These are phyloP conservation scores for Keiferia lycopersicella DNA, from an alignment of 2,888 invertebrate species.

Conservation along the genomic window DNA sequence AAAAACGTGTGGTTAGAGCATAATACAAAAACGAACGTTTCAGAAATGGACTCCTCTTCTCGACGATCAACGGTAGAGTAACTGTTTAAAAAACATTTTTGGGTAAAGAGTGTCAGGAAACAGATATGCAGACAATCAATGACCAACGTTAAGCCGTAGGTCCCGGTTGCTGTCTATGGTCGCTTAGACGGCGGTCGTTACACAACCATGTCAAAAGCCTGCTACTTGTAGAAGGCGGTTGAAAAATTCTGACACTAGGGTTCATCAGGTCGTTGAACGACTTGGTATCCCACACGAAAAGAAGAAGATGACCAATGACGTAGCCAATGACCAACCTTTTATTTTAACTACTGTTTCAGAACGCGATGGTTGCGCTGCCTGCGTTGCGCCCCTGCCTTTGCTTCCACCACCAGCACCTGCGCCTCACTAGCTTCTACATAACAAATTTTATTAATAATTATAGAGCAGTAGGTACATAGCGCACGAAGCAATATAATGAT, in stretches of 20 bases:
- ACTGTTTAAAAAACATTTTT: not conserved
- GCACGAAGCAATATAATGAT: conserved; percentile 1
- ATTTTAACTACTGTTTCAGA: too few relatives aligned
- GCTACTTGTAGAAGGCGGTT: too few relatives aligned
- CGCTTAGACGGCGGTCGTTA: too few relatives aligned
- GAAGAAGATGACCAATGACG: too few relatives aligned
- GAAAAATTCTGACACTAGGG: too few relatives aligned
- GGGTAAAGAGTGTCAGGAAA: not conserved
- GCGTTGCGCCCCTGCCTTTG: conserved; percentile 67
- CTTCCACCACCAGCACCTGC: conserved; percentile 66
- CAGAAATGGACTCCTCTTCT: not conserved
- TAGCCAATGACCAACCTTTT: not conserved
- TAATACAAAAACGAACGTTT: too few relatives aligned
- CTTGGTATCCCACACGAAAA: too few relatives aligned
- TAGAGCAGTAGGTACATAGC: not conserved
- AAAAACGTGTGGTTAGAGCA: too few relatives aligned
- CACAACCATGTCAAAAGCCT: too few relatives aligned
- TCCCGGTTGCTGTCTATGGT: too few relatives aligned
- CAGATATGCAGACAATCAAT: not conserved
- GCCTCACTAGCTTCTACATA: conserved; percentile 56
- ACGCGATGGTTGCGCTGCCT: conserved; percentile 68
- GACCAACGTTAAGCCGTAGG: too few relatives aligned
- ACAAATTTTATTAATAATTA: not conserved
- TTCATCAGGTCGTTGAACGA: too few relatives aligned
- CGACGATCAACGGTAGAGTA: not conserved